phyloP scores from a whole-genome alignment of 2,113 vertebrate genomes.

The Lanius collurio region DNA sequence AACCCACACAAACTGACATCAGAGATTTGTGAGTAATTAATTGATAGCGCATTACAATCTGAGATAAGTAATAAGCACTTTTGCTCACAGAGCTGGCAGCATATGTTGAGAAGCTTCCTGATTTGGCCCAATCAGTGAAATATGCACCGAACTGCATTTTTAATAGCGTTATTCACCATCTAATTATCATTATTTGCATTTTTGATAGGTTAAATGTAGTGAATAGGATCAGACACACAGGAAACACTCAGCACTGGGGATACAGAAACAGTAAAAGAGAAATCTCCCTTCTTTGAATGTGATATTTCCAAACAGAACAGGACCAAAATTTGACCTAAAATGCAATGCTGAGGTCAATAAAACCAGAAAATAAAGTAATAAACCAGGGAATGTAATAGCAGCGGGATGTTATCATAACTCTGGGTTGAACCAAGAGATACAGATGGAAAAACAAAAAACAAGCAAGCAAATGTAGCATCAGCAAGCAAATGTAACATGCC shows the following conservation, averaged over 20 bases:
- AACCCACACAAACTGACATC: constrained; percentile 34
- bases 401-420: not conserved
- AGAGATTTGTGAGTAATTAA: constrained; percentile 62
- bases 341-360: not conserved
- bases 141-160: constrained; percentile 29
- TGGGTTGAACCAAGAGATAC: not conserved
- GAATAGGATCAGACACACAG: constrained; percentile 17
- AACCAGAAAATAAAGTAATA: not conserved
- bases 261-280: not conserved
- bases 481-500: not conserved
- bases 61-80: constrained; percentile 43
- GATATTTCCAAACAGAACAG: not conserved
- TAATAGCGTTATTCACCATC: constrained; percentile 51
- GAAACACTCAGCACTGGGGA: not conserved
- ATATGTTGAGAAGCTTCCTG: constrained; percentile 17
- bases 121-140: constrained; percentile 68
- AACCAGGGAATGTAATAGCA: not conserved
- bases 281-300: not conserved
- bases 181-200: constrained; percentile 69
- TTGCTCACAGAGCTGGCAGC: constrained; percentile 1
- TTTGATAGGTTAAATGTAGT: constrained; percentile 42
- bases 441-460: not conserved
- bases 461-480: not conserved
- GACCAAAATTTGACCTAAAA: not conserved
- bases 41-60: constrained; percentile 63